These are phyloP conservation scores for Alosa sapidissima DNA, from an alignment of 2,797 vertebrate genomes.

Conservation along the genomic window DNA sequence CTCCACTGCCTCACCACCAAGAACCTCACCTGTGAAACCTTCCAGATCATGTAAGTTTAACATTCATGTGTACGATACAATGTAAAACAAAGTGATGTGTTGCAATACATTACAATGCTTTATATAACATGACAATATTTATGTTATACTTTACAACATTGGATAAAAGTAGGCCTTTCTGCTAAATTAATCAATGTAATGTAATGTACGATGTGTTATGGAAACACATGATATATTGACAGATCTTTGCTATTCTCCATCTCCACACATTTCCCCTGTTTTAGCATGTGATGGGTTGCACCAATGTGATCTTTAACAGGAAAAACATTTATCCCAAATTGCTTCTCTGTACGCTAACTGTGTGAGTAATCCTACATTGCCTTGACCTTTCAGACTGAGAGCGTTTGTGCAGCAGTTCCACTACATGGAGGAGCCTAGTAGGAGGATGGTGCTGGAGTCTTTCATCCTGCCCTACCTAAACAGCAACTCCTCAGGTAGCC, in stretches of 20 bases:
- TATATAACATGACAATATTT: no score
- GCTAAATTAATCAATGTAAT: no score
- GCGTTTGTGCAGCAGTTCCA: background rate
- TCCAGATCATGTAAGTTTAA: constrained; percentile 45
- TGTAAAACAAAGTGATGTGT: no score
- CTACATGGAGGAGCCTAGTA: background rate
- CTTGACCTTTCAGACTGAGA: background rate
- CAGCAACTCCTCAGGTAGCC: background rate
- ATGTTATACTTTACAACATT: no score
- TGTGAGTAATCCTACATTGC: background rate
- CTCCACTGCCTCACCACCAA: constrained; percentile 41
- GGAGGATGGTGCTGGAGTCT: background rate
- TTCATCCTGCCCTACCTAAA: constrained; percentile 29
- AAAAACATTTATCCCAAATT: background rate
- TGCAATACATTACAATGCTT: no score
- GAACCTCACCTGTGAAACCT: constrained; percentile 48
- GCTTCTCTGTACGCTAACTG: background rate
- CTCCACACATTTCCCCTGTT: background rate
- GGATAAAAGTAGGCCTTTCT: no score
- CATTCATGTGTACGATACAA: background rate
- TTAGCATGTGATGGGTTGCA: background rate
- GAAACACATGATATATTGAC: no score
- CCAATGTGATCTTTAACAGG: no score
- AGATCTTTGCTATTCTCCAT: background rate
- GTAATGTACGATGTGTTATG: no score